Base-by-base conservation (phyloP, 2,888 invertebrate genomes). In the Dolomedes plantarius region DNA sequence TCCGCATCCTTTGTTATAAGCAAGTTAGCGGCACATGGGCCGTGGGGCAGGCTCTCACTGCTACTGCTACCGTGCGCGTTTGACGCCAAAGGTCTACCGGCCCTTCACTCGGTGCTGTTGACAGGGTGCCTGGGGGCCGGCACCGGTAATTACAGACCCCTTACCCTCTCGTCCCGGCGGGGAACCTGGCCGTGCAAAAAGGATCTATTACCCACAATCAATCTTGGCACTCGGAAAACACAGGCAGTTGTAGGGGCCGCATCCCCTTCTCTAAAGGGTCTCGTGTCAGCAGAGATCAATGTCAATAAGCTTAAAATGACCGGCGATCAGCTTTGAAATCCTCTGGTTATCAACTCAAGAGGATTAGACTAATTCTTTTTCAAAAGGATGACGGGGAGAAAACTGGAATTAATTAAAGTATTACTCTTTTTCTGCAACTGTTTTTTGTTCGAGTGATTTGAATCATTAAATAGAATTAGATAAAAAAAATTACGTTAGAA, bases 181-280 rank as follows among this genome's bases (percentile, higher is more conserved):
- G 56, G 56, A 56, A 1, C 23, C 56, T 23, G 23, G 5, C 56
- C 56, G 56, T 16, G 23, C 19, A 19, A 56, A 56, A 56, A 56
- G 56, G 56, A 56, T 56, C 56, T 56, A 56, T 56, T 56, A 56
- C 56, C 3, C 56, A 23, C 56, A 56, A 56, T 56, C 56, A 56
- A 56, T 56, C 56, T 56, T 56, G 56, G 56, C 56, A 23, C 56
- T 56, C 56, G 6, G 23, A 56, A 56, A 56, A 56, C 56, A 56
- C 23, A 23, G 16, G 23, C 56, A 16, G 11, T 46, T 46, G 41
- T 9, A 46, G 16, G 16, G 41, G 16, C 7, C 2, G 13, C 23
- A n/a, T 56, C 56, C 56, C 56, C 56, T 13, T 56, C 56, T 56
- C 23, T 56, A 3, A 56, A 1, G 7, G 56, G 56, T 56, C 56